Percentiles rank a stretch among this genome's conserved stretches.
These are phyloP conservation scores for Leptodactylus fuscus DNA, from an alignment of 2,113 vertebrate genomes.

Conservation along the genomic window DNA sequence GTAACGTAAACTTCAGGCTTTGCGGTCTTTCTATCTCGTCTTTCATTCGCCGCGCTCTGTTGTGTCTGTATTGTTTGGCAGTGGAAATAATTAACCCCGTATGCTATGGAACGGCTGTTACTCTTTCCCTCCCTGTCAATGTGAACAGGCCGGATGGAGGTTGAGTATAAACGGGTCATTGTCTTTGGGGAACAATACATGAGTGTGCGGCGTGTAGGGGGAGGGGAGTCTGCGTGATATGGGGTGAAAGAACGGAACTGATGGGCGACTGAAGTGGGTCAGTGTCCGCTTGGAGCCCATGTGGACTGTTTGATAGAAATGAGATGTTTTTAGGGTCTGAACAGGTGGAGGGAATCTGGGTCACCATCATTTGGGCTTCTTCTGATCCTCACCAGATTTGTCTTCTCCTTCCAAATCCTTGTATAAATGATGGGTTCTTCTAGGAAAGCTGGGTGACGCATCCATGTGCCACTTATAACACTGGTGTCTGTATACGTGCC, in stretches of 20 bases:
- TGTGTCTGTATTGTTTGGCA: conserved; percentile 22
- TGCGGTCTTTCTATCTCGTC: background rate
- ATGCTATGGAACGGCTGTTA: conserved; percentile 9
- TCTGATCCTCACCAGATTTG: no score
- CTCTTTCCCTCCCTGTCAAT: conserved; percentile 29
- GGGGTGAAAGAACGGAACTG: conserved; percentile 7
- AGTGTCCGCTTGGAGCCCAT: background rate
- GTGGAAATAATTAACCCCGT: conserved; percentile 51
- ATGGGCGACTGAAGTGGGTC: conserved; percentile 46
- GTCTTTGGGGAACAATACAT: conserved; percentile 52
- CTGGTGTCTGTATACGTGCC: no score
- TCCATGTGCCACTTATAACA: no score
- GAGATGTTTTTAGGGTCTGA: background rate
- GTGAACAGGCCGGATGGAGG: conserved; percentile 24
- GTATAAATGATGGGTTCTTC: no score
- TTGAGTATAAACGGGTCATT: conserved; percentile 51
- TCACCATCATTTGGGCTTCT: background rate
- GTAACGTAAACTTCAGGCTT: background rate
- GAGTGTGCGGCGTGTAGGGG: background rate
- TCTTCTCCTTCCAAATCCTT: no score
- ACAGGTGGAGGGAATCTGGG: conserved; percentile 22
- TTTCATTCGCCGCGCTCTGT: conserved; percentile 10
- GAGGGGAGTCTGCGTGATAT: conserved; percentile 26
- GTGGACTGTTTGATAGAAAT: background rate
- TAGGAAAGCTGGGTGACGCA: no score